Evolutionary conservation across 2,888 invertebrate genomes (phyloP).

Genomic region (Parnassius apollo): DNA sequence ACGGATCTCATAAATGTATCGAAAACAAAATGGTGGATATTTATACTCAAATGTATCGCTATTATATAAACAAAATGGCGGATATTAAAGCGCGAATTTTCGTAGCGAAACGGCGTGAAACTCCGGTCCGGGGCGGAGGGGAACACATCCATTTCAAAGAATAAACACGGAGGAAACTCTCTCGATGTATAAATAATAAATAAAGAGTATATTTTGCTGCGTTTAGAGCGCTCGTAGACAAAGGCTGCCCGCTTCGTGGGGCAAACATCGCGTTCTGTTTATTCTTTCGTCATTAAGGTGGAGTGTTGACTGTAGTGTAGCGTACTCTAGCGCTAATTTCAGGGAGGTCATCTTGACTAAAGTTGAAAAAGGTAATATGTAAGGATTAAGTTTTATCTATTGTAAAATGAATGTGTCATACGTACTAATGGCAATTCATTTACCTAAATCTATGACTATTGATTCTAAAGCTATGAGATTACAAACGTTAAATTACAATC

Average conservation of each 20-base stretch:
- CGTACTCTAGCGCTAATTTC: conserved; percentile 68
- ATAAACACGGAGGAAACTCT: conserved; percentile 71
- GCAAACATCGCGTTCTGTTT: conserved; percentile 68
- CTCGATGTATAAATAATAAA: conserved; percentile 78
- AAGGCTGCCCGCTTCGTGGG: conserved; percentile 57
- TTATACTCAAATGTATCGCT: conserved; percentile 31
- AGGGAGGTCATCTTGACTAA: conserved; percentile 58
- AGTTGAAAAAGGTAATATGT: conserved; percentile 35
- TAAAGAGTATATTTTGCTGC: conserved; percentile 71
- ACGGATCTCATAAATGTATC: conserved; percentile 51
- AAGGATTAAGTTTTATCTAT: too few relatives aligned
- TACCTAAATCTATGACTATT: too few relatives aligned
- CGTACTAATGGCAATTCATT: too few relatives aligned
- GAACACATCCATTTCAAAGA: conserved; percentile 75
- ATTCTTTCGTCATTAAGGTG: conserved; percentile 74
- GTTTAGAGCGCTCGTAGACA: conserved; percentile 69
- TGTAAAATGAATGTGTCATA: too few relatives aligned
- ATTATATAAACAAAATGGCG: conserved; percentile 53
- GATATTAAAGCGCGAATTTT: conserved; percentile 48
- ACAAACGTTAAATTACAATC: too few relatives aligned
- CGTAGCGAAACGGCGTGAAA: conserved; percentile 54
- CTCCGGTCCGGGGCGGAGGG: conserved; percentile 43
- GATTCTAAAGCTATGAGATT: too few relatives aligned
- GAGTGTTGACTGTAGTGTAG: conserved; percentile 61
- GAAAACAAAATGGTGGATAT: conserved; percentile 57